Evolutionary conservation across 1,140 invertebrate genomes (phyloP), one percentile per base, ranked within the genome.

Genomic region (Pogonus chalceus): DNA sequence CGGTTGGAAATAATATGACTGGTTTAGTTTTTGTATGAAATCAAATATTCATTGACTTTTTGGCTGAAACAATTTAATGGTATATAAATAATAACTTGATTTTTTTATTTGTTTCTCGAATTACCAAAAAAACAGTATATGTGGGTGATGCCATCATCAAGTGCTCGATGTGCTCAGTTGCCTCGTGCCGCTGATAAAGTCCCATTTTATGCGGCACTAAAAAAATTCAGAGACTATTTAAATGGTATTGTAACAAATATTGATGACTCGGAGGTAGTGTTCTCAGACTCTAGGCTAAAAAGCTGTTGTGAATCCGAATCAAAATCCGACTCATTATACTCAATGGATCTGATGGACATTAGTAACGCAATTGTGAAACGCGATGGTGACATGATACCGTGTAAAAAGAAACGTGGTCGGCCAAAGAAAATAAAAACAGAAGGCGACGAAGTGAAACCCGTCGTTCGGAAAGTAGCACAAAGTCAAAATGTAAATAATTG

Each of bases 91-190:
- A n/a, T n/a, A n/a, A n/a, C n/a, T n/a, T n/a, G n/a, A n/a, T n/a
- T n/a, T n/a, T n/a, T n/a, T n/a, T n/a, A n/a, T n/a, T n/a, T n/a
- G n/a, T n/a, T n/a, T n/a, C n/a, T n/a, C n/a, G n/a, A n/a, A n/a
- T n/a, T n/a, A n/a, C n/a, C n/a, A n/a, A n/a, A 4, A 4, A 31
- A 31, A 35, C 78, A 97, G 92, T 88, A 92, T 69, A 92, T 96
- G 77, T 98, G 91, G 90, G 94, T 97, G 65, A 96, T 97, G 92
- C 94, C 95, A 55, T 97, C 94, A 35, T 96, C 93, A 20, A 95
- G 91, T 69, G 94, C 95, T 31, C 80, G 94, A 55, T 97, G 93
- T 74, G 91, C 93, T 22, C 93, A 97, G 68, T 75, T 97, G 58
- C 95, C 95, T 1, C 80, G 93, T 56, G 92, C 93, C 1, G 88